Conservation (phyloP, 2,113 vertebrate species). For the Pristiophorus japonicus region DNA sequence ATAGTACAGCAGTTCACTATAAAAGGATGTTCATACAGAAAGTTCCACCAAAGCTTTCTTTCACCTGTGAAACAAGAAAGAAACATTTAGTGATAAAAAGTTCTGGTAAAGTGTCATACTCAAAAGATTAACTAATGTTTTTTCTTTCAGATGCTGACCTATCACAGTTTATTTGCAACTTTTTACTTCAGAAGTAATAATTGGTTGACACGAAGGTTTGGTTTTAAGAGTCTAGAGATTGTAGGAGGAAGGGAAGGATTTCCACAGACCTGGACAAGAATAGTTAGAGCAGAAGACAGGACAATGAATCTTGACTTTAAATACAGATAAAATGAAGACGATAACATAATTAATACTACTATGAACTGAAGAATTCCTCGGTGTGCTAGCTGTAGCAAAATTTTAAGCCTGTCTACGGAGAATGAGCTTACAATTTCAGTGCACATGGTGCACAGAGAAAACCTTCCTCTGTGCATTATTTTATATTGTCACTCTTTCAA, state of each 20-base stretch:
- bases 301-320: not conserved
- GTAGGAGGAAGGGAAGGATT: not conserved
- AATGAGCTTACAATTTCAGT: not conserved
- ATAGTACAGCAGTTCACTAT: not conserved
- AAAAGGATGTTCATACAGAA: not conserved
- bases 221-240: not conserved
- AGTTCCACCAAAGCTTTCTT: not conserved
- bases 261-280: not conserved
- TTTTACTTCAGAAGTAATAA: not conserved
- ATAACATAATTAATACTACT: not conserved
- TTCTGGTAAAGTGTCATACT: not conserved
- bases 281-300: not conserved
- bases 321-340: not conserved
- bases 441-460: not conserved
- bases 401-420: not conserved
- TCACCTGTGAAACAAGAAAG: slow-evolving; percentile 1
- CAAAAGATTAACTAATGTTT: not conserved
- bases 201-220: not conserved
- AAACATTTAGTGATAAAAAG: not conserved
- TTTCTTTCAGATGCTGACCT: not conserved
- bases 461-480: not conserved
- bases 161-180: not conserved
- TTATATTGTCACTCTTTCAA: not conserved
- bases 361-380: not conserved
- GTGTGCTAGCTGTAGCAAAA: not conserved